phyloP scores from a whole-genome alignment of 2,797 vertebrate genomes.

The Muscicapa striata region DNA sequence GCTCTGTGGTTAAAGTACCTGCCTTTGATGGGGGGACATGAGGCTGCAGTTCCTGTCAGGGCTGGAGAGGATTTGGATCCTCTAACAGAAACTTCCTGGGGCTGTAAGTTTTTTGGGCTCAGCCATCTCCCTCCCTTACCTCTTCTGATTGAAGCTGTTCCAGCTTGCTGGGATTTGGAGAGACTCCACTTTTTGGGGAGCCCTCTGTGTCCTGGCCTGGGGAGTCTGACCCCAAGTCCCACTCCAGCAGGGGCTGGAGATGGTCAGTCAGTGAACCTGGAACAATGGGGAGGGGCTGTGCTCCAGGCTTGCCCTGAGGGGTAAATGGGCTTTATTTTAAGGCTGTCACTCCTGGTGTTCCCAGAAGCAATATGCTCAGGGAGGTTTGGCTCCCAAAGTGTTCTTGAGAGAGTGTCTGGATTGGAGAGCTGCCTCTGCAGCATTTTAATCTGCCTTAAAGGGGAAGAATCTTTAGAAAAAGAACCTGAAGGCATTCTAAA shows the following conservation, averaged over 20 bases:
- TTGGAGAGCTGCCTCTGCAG: not conserved
- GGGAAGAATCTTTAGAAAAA: slow-evolving; percentile 41
- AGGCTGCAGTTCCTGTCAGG: not conserved
- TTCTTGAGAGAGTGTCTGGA: not conserved
- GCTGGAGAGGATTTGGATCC: not conserved
- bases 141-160: rapidly evolving
- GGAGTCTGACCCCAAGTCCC: not conserved
- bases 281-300: not conserved
- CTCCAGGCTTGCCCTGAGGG: not conserved
- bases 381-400: not conserved
- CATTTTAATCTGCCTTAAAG: not conserved
- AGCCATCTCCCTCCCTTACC: not conserved
- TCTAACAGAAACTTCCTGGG: not conserved
- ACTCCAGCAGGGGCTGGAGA: not conserved
- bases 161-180: not conserved
- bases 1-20: not conserved
- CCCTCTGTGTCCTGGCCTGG: rapidly evolving
- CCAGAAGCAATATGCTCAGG: not conserved
- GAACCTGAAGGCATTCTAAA: not conserved
- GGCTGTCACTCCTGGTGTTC: not conserved
- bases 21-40: not conserved
- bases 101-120: not conserved
- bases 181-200: rapidly evolving
- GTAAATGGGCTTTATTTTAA: not conserved
- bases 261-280: not conserved